Evolutionary conservation across 2,888 invertebrate species (phyloP), one percentile per base, ranked within the genome.

Genomic region (Melanostoma scalare): DNA sequence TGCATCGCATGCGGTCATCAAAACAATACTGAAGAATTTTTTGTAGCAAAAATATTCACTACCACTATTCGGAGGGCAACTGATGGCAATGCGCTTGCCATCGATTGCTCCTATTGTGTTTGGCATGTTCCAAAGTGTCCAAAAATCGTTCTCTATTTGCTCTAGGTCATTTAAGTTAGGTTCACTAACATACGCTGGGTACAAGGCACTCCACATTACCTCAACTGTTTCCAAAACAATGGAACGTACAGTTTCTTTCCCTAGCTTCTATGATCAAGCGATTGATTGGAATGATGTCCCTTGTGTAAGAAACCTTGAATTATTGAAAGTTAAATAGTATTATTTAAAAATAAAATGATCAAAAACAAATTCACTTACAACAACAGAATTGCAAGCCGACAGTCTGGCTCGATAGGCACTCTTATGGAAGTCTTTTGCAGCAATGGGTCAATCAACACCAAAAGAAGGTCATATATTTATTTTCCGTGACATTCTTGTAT

Each of bases 1-100:
- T 2, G 84, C 81, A 61, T 84, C 72, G 56, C 86, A 86, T 6
- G 44, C 73, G 31, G 74, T 80, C 5, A 84, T 3, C 8, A 79
- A 9, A 30, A 85, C 81, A 8, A 86, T 76, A 20, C 55, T 75
- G 35, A 31, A 38, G 33, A 52, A 31, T 42, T 69, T 74, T 46
- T 78, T 78, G 33, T 67, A 53, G 0, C 31, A 38, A 33, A 58
- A 55, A 42, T 9, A 79, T 38, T 79, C 48, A 42, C 67, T 84
- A n/a, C 60, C 73, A 40, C 74, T 77, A 30, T 69, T 82, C n/a
- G 73, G 63, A 0, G 82, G 76, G 30, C 73, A 79, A 56, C 33
- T 72, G 20, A 82, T 65, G 30, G 75, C 58, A 52, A 71, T 30
- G 52, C 58, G 65, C 6, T 65, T 77, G 9, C 71, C 71, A 20